phyloP scores from a whole-genome alignment of 2,113 vertebrate species.

The Anarhynchus alexandrinus region DNA sequence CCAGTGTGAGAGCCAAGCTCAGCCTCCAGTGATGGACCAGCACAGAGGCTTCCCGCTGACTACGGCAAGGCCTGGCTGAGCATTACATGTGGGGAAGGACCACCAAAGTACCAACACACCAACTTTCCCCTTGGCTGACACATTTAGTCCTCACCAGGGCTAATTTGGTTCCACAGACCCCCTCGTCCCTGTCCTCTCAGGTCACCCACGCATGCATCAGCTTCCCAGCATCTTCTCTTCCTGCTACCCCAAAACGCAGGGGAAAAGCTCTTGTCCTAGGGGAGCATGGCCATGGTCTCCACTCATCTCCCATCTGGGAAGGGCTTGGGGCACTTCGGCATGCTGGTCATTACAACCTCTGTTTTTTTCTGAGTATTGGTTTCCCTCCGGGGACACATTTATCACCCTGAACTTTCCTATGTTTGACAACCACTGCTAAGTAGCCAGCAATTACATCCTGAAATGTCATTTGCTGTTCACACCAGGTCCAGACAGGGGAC shows the following conservation, averaged over 20 bases:
- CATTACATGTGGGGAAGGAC: neutral
- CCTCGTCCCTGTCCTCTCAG: neutral
- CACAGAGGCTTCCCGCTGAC: neutral
- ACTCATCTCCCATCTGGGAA: neutral
- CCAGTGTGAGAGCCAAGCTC: neutral
- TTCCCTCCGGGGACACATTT: neutral
- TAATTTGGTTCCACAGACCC: neutral
- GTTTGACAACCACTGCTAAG: neutral
- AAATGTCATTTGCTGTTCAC: neutral
- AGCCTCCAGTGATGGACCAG: neutral
- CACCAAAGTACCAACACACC: neutral
- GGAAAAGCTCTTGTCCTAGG: neutral
- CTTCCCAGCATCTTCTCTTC: neutral
- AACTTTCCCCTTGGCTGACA: neutral
- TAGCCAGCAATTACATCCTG: neutral
- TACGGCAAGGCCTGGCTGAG: neutral
- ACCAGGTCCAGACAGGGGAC: neutral
- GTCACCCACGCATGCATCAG: neutral
- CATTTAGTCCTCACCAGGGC: neutral
- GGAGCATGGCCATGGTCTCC: neutral
- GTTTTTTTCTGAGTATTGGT: neutral
- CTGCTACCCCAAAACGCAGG: neutral
- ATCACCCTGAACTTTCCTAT: neutral
- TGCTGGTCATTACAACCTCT: neutral
- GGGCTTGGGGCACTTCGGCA: neutral